Base-by-base conservation (phyloP, 2,888 invertebrate species). In the Phortica okadai region DNA sequence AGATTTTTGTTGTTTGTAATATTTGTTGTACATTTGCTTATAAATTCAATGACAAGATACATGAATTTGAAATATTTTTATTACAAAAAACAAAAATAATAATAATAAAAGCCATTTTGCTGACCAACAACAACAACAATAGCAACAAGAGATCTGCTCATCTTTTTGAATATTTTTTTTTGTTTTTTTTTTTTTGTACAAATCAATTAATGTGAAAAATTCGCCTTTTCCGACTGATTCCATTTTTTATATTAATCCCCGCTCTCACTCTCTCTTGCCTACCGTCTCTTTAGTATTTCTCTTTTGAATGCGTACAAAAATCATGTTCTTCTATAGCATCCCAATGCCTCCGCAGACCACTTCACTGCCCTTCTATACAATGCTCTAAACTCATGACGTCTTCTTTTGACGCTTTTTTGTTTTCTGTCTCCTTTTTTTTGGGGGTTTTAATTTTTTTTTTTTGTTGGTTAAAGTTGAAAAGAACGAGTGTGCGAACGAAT, bases 141-240 rank as follows among this genome's bases (percentile, higher is more conserved):
- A 33, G 4, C 33, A 33, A 33, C 33, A 33, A 33, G 33, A 33
- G 33, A 33, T 33, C 33, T 69, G 41, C 41, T 77, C 74, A 62
- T 74, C 58, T 58, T 74, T 74, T 70, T 74, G 50, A 72, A 76
- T 74, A 74, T 77, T 74, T 78, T 33, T 83, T 77, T 77, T 75
- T 78, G 21, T 83, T 77, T 80, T 77, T 75, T 78, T 33, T 83
- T 77, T 80, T 33, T 33, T 33, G 33, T 80, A 82, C 87, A 88
- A 89, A 90, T 89, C 89, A 90, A 90, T 90, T 90, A 88, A 88
- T 85, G 84, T 74, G 76, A 76, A 79, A 79, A 74, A 62, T 76
- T 75, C 77, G 75, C 75, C 44, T 74, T 74, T 59, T 59, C 58
- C 58, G 58, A 16, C 25, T 62, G 16, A 62, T 25, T 76, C 50